Base-by-base conservation (phyloP, 2,888 invertebrate species). In the Balanococcus diminutus region DNA sequence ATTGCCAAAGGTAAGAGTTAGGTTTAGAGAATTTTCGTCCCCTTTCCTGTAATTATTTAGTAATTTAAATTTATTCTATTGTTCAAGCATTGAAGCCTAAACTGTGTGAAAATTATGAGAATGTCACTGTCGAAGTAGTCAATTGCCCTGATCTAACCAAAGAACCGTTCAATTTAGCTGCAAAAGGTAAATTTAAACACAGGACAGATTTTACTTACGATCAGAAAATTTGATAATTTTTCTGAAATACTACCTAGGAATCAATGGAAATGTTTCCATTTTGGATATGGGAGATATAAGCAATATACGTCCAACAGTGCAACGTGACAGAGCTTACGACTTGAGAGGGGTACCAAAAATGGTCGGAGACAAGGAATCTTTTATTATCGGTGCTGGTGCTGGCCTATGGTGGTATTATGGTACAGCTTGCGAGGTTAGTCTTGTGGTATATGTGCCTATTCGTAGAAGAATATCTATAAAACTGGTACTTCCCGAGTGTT, bases 351-450 rank as follows among this genome's bases (percentile, higher is more conserved):
- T 92, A 86, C 90, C 91, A 86, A 91, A 92, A 88, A 90, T 92
- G 2, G 89, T 90, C 84, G 89, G 90, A 22, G 91, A 92, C 86
- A 91, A 91, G 2, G 51, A 82, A 42, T 92, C 92, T n/a, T 91
- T 92, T 0, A 91, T 96, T 79, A 92, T 96, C 86, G 98, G 98
- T 86, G 97, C 98, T 36, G 98, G 98, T 42, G 98, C 97, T 32
- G 98, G 98, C 4, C 98, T 98, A 42, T 94, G 94, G 92, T 94
- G 95, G 2, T 92, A 93, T 88, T 91, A 94, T 25, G 95, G 95
- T 14, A 93, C 93, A 86, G 98, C 98, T 90, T 96, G 96, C 89
- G 98, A 98, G 92, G 95, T 95, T 28, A 56, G 22, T 82, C 1
- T 31, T 5, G 8, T 0, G 5, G n/a, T n/a, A 81, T 11, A 42